These are phyloP conservation scores for Macrotrachela quadricornifera DNA, from an alignment of 1,140 invertebrate species.

Conservation along the genomic window DNA sequence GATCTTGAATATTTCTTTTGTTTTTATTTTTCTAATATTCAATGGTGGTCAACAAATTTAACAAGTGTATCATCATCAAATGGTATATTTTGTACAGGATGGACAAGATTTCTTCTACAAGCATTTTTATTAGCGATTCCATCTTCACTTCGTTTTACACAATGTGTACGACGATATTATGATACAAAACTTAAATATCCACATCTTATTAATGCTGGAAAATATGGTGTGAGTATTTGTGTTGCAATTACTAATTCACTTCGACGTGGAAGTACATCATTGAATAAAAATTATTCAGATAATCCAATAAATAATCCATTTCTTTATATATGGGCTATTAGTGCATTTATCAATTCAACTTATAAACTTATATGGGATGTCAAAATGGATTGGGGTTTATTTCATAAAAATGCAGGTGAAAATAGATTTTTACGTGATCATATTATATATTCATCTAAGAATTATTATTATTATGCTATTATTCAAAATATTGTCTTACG, in stretches of 20 bases:
- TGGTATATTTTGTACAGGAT: no score
- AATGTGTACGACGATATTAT: constrained; percentile 74
- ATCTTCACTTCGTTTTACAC: constrained; percentile 89
- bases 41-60: background rate
- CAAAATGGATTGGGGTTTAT: constrained; percentile 95
- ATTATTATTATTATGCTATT: constrained; percentile 88
- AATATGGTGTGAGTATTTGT: constrained; percentile 90
- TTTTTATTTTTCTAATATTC: constrained; percentile 26
- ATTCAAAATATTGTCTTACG: constrained; percentile 77
- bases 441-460: constrained; percentile 40
- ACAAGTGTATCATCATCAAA: no score
- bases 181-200: constrained; percentile 57
- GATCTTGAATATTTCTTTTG: constrained; percentile 78
- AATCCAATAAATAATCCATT: background rate
- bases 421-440: constrained; percentile 45
- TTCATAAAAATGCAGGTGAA: constrained; percentile 60
- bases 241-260: no score
- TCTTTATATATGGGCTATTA: constrained; percentile 17
- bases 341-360: constrained; percentile 50
- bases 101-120: no score
- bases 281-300: no score
- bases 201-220: constrained; percentile 85
- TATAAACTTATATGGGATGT: constrained; percentile 85
- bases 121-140: constrained; percentile 52
- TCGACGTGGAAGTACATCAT: no score